Evolutionary conservation across 2,888 invertebrate genomes (phyloP).

Genomic region (Aphelenchoides bicaudatus): DNA sequence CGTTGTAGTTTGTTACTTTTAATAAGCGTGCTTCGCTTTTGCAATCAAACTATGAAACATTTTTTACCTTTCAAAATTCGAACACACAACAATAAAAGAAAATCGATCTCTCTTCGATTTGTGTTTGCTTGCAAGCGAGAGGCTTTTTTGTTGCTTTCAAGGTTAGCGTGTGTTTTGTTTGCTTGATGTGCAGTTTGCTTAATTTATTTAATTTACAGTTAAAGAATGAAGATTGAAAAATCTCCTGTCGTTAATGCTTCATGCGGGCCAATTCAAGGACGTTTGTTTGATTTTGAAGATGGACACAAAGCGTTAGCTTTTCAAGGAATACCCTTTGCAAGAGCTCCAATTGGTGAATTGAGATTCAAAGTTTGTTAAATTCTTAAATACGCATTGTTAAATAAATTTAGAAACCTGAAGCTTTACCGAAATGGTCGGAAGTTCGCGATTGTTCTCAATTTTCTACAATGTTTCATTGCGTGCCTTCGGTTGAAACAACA

Average conservation of each 20-base stretch:
- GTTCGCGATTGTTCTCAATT: conserved; percentile 30
- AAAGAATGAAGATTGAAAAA: too few relatives aligned
- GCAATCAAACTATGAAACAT: too few relatives aligned
- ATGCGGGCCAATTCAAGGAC: conserved; percentile 4
- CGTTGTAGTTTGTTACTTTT: too few relatives aligned
- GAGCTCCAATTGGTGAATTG: conserved; percentile 31
- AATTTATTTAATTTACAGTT: too few relatives aligned
- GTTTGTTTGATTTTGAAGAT: conserved; percentile 5
- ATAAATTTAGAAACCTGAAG: conserved; percentile 29
- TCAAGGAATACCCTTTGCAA: conserved; percentile 34
- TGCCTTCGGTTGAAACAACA: conserved; percentile 5
- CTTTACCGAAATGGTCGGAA: conserved; percentile 25
- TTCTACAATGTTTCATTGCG: conserved; percentile 27
- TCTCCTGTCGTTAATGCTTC: neutral
- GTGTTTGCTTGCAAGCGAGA: too few relatives aligned
- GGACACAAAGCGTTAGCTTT: conserved; percentile 20
- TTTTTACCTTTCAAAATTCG: too few relatives aligned
- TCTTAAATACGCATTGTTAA: neutral
- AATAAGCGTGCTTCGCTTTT: too few relatives aligned
- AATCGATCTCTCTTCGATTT: too few relatives aligned
- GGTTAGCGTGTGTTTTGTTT: too few relatives aligned
- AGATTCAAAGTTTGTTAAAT: conserved; percentile 29
- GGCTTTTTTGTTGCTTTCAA: too few relatives aligned
- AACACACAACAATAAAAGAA: too few relatives aligned
- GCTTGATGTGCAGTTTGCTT: too few relatives aligned